A percentile compares a stretch with the other conserved stretches of the same genome.
Conservation (phyloP, 2,797 vertebrate species). For the Fistularia tabacaria region DNA sequence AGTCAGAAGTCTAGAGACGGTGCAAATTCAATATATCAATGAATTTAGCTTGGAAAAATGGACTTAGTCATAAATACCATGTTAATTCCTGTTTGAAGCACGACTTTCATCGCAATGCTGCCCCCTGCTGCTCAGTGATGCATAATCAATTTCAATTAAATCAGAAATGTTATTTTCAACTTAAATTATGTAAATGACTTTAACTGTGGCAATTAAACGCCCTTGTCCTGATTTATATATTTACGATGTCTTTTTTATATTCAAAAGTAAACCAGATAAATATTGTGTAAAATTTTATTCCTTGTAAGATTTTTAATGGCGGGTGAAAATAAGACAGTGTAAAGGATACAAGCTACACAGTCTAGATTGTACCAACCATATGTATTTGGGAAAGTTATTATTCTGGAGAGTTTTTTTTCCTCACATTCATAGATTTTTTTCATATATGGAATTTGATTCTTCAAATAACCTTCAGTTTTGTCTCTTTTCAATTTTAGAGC, state of each 20-base stretch:
- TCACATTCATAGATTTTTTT: background rate
- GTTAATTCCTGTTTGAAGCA: background rate
- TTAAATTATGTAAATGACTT: background rate
- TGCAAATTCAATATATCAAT: too few relatives aligned
- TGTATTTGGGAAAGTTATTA: too few relatives aligned
- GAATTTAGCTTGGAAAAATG: too few relatives aligned
- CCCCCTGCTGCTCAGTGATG: constrained; percentile 44
- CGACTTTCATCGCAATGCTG: constrained; percentile 19
- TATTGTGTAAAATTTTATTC: too few relatives aligned
- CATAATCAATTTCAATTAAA: background rate
- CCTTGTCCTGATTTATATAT: background rate
- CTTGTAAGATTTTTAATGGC: too few relatives aligned
- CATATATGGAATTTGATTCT: background rate
- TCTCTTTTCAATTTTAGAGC: constrained; percentile 46
- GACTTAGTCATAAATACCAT: background rate
- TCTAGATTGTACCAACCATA: too few relatives aligned
- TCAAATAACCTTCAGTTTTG: background rate
- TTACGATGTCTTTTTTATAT: background rate
- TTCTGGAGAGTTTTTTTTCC: background rate
- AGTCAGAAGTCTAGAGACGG: too few relatives aligned
- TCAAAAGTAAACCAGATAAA: too few relatives aligned
- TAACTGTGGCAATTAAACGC: too few relatives aligned
- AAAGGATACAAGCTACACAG: too few relatives aligned
- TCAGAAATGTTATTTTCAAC: background rate
- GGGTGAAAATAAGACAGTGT: too few relatives aligned